phyloP scores from a whole-genome alignment of 2,113 vertebrate species.

The Nothocercus nigrocapillus region DNA sequence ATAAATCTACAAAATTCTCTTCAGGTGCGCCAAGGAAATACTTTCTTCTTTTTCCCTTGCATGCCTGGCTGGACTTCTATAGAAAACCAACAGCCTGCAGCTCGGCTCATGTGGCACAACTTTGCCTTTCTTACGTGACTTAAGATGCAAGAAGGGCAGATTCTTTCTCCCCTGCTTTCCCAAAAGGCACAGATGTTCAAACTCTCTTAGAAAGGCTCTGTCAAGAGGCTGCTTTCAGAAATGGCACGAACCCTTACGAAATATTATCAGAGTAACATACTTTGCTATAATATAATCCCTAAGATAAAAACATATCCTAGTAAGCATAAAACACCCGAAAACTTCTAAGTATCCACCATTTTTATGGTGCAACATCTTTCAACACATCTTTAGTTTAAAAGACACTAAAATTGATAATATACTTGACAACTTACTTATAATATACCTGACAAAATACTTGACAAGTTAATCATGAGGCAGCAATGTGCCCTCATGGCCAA shows the following conservation, averaged over 20 bases:
- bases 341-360: neutral
- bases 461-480: too few species aligned
- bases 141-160: neutral
- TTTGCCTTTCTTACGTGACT: neutral
- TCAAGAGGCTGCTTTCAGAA: neutral
- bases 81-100: neutral
- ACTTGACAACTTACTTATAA: too few species aligned
- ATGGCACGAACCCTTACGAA: neutral
- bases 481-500: too few species aligned
- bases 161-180: neutral
- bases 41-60: neutral
- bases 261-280: neutral
- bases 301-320: neutral
- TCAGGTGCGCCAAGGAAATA: neutral
- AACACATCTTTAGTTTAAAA: neutral
- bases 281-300: neutral
- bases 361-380: neutral
- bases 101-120: neutral
- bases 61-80: neutral
- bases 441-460: too few species aligned
- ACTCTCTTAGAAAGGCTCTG: neutral
- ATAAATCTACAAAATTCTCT: neutral
- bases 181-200: neutral
- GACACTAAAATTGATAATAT: neutral
- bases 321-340: neutral